Evolutionary conservation across 2,113 vertebrate species (phyloP).

Genomic region (Cinclus mexicanus): DNA sequence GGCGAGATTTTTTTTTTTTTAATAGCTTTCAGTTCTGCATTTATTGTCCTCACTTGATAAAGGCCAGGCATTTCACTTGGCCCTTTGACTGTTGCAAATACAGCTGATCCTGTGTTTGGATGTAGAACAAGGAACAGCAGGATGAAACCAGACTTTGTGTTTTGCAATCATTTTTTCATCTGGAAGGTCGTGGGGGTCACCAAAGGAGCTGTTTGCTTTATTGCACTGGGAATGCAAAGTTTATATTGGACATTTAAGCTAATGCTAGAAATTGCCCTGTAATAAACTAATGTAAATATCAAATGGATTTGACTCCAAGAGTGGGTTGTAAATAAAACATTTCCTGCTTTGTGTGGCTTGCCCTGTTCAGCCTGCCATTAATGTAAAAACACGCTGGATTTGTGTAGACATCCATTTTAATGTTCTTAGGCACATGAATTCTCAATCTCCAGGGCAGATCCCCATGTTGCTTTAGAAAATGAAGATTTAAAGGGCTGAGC

Average conservation of each 20-base stretch:
- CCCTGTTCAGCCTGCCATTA: background rate
- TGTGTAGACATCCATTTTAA: background rate
- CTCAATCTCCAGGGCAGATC: background rate
- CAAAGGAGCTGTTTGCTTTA: background rate
- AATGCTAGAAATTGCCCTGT: background rate
- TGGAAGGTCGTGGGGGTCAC: background rate
- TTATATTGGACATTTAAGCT: constrained; percentile 7
- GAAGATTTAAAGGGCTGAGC: background rate
- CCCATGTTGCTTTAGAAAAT: background rate
- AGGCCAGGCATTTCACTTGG: background rate
- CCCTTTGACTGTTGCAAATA: constrained; percentile 16
- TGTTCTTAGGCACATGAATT: background rate
- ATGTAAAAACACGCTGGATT: background rate
- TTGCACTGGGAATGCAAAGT: background rate
- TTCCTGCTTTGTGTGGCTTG: background rate
- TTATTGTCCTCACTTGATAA: background rate
- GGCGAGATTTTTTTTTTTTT: background rate
- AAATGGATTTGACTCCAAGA: background rate
- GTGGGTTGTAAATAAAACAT: constrained; percentile 24
- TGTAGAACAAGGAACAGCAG: background rate
- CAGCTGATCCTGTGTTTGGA: background rate
- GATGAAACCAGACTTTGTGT: background rate
- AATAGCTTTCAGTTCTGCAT: background rate
- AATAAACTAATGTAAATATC: constrained; percentile 35
- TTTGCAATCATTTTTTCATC: background rate